Base-by-base conservation (phyloP, 2,797 vertebrate genomes). In the Enteromius radiatus region DNA sequence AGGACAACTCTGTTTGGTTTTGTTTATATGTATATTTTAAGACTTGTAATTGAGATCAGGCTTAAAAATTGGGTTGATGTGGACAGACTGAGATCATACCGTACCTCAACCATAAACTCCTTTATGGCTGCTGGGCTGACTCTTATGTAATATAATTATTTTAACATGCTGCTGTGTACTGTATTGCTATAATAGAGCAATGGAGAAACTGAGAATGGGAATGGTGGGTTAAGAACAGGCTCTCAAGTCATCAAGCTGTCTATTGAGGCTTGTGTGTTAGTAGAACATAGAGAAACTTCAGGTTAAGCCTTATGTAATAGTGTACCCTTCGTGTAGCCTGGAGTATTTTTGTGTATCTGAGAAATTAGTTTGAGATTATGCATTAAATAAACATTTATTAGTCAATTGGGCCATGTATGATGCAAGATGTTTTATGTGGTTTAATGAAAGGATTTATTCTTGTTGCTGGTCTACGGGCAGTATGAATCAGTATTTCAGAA, bases 111-210 rank as follows among this genome's bases (percentile, higher is more conserved):
- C 56, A 43, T 75, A 80, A 76, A 76, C 56, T 76, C 0, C 33
- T 80, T 80, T 63, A 80, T 80, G 54, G 79, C 41, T 61, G 36
- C 26, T 56, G 38, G 71, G 33, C 73, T 52, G 78, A 71, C 59
- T 76, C 8, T 31, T 52, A 61, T 67, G 45, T 81, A 81, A 85
- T 81, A 56, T 81, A 81, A 81, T 64, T 76, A 79, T 79, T 80
- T 41, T 71, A 76, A 49, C 78, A 81, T 81, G 67, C 33, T 65
- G 67, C 38, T 12, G 33, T 19, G 65, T 71, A 43, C 45, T 38
- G 33, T 33, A 7, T 28, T 45, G n/a, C 52, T 38, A 49, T 54
- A 63, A 23, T 28, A 56, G 56, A 33, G 74, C 64, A 76, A 56
- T 45, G 61, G 78, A 81, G 65, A 81, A 56, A 41, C 21, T 70